Conservation (phyloP, 1,140 invertebrate genomes). For the Drosophila sp. region DNA sequence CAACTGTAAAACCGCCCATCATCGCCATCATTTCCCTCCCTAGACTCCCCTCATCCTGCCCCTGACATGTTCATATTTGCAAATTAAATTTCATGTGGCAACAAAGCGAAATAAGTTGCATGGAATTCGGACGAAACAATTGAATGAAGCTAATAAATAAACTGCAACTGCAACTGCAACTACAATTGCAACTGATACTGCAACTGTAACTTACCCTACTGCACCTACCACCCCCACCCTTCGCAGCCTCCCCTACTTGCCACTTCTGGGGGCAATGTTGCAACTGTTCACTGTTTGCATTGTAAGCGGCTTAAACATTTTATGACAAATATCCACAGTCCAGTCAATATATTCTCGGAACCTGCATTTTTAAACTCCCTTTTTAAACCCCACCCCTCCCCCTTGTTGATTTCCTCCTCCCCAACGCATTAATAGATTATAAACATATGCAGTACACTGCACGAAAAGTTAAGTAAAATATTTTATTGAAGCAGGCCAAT, state of each 20-base stretch:
- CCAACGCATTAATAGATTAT: background rate
- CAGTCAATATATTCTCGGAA: conserved; percentile 25
- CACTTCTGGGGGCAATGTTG: background rate
- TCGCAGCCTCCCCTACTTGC: background rate
- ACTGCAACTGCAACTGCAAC: no score
- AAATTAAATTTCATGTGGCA: conserved; percentile 67
- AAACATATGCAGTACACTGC: background rate
- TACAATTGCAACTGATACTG: conserved; percentile 19
- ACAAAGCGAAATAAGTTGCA: conserved; percentile 59
- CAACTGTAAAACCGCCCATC: background rate
- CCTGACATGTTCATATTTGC: conserved; percentile 47
- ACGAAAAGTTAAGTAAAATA: conserved; percentile 13
- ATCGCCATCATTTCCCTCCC: no score
- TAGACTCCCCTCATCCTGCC: background rate
- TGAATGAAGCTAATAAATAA: conserved; percentile 38
- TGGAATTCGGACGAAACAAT: conserved; percentile 33
- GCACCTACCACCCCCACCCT: background rate
- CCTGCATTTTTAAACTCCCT: conserved; percentile 1
- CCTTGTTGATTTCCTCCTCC: background rate
- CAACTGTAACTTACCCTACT: conserved; percentile 9
- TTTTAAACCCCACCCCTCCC: background rate
- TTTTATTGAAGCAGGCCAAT: background rate
- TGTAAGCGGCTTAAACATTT: conserved; percentile 66
- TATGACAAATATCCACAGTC: conserved; percentile 26
- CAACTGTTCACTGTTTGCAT: conserved; percentile 8